These are phyloP conservation scores for Crematogaster levior DNA, from an alignment of 2,888 invertebrate species.

Conservation along the genomic window DNA sequence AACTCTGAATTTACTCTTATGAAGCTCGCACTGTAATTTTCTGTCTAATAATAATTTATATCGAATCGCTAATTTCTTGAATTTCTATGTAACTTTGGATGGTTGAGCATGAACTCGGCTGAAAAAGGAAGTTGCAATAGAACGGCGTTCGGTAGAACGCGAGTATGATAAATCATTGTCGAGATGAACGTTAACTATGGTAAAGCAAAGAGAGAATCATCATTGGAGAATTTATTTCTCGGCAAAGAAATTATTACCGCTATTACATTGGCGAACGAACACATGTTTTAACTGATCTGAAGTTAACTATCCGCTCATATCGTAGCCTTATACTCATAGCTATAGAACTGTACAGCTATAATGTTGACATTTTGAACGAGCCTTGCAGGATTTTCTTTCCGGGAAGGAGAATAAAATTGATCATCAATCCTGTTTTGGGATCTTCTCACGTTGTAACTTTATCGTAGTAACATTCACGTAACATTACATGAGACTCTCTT, in stretches of 20 bases:
- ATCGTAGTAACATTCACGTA: not conserved
- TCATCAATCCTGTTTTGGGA: not conserved
- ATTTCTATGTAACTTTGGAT: not conserved
- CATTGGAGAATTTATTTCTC: constrained; percentile 84
- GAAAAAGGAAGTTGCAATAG: constrained; percentile 61
- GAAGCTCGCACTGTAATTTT: not conserved
- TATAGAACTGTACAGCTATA: not conserved
- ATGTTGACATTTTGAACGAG: not conserved
- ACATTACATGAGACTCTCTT: not conserved
- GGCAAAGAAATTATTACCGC: constrained; percentile 80
- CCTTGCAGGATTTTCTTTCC: not conserved
- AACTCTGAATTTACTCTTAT: not conserved
- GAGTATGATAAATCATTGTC: constrained; percentile 83
- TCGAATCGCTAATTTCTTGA: not conserved
- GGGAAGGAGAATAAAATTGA: not conserved
- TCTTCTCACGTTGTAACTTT: not conserved
- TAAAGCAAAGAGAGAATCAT: constrained; percentile 80
- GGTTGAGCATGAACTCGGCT: constrained; percentile 41
- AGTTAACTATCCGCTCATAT: constrained; percentile 68
- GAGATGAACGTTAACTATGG: constrained; percentile 84
- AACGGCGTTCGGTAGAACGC: constrained; percentile 70
- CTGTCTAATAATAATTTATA: not conserved
- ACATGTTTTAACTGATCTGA: constrained; percentile 80
- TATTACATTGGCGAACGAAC: constrained; percentile 81
- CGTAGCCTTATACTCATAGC: no score